Conservation (phyloP, 1,140 invertebrate species). For the Heliothis virescens region DNA sequence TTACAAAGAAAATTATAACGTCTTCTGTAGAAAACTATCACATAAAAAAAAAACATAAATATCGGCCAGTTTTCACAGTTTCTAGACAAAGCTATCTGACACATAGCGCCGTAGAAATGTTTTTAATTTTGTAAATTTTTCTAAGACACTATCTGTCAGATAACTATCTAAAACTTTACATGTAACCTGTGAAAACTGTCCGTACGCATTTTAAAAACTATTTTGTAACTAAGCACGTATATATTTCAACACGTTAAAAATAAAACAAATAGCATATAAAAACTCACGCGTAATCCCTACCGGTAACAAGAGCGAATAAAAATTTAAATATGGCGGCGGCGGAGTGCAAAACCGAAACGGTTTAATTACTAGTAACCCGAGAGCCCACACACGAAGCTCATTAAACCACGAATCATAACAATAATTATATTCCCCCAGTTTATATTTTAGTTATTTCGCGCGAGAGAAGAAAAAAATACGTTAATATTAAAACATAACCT, state of each 20-base stretch:
- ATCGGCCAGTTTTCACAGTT: too few species aligned
- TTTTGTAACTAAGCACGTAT: too few species aligned
- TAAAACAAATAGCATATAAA: too few species aligned
- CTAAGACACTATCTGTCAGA: too few species aligned
- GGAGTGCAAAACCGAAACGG: constrained; percentile 56
- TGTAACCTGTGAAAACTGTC: too few species aligned
- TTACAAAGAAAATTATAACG: neutral
- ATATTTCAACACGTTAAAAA: too few species aligned
- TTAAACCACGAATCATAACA: constrained; percentile 74
- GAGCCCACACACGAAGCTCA: constrained; percentile 78
- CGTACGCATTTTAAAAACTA: too few species aligned
- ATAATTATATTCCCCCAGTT: constrained; percentile 77
- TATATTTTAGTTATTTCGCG: constrained; percentile 74
- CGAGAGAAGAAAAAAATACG: constrained; percentile 67
- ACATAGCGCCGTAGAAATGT: too few species aligned
- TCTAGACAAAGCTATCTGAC: too few species aligned
- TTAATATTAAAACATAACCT: constrained; percentile 83
- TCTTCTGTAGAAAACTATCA: neutral
- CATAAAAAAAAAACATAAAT: too few species aligned
- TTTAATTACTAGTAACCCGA: constrained; percentile 70
- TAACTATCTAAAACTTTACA: too few species aligned
- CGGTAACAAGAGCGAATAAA: neutral
- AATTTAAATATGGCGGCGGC: constrained; percentile 15
- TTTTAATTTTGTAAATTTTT: too few species aligned
- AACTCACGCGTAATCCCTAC: constrained; percentile 1